These are phyloP conservation scores for Dryadula phaetusa DNA, from an alignment of 2,888 invertebrate genomes.

Conservation along the genomic window DNA sequence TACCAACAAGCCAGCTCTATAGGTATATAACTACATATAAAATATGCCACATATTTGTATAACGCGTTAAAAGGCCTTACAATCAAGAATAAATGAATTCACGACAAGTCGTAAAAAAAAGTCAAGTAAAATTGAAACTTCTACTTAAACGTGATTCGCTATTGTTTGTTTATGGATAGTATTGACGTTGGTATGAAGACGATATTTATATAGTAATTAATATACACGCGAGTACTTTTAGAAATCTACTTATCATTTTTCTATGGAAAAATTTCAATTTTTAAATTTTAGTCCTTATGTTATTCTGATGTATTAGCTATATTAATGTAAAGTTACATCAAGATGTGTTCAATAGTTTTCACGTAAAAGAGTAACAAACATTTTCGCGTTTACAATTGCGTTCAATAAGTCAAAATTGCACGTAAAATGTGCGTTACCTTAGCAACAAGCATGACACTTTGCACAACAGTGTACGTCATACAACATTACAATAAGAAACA, in stretches of 20 bases:
- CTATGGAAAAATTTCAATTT: too few relatives aligned
- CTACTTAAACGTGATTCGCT: neutral
- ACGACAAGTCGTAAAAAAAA: constrained; percentile 9
- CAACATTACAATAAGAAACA: too few relatives aligned
- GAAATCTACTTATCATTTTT: too few relatives aligned
- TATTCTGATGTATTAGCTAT: too few relatives aligned
- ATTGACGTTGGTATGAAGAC: neutral
- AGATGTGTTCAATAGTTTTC: too few relatives aligned
- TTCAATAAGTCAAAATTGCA: too few relatives aligned
- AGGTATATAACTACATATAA: neutral
- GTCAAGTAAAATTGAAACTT: constrained; percentile 2
- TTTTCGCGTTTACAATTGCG: too few relatives aligned
- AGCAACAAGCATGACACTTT: neutral
- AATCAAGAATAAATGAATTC: constrained; percentile 18
- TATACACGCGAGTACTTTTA: neutral
- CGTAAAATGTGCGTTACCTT: neutral
- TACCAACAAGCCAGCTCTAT: too few relatives aligned
- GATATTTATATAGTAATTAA: neutral
- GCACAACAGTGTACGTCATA: too few relatives aligned
- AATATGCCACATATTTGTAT: neutral
- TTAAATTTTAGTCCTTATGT: too few relatives aligned
- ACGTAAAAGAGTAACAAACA: too few relatives aligned
- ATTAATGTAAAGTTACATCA: too few relatives aligned
- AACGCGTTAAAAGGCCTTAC: constrained; percentile 6
- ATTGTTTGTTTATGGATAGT: constrained; percentile 17